phyloP scores from a whole-genome alignment of 2,113 vertebrate species.

The Canis aureus region DNA sequence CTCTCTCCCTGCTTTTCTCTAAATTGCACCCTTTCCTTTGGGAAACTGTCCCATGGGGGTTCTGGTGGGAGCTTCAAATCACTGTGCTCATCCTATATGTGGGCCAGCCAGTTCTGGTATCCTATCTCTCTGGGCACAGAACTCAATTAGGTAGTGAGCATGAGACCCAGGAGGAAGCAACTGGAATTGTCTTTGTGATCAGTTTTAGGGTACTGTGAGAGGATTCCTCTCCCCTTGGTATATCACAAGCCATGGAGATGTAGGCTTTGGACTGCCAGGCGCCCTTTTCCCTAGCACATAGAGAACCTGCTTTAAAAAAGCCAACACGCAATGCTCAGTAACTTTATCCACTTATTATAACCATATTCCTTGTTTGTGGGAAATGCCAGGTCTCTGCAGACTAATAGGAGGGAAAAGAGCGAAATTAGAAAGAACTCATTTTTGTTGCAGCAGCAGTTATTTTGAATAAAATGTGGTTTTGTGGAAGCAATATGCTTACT shows the following conservation, averaged over 20 bases:
- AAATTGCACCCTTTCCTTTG: not conserved
- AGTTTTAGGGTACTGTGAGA: not conserved
- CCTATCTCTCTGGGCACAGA: not conserved
- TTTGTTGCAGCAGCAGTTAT: not conserved
- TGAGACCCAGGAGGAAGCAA: not conserved
- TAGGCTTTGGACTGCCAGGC: not conserved
- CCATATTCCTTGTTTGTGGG: not conserved
- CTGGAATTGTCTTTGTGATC: not conserved
- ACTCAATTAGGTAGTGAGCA: not conserved
- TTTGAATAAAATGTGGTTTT: not conserved
- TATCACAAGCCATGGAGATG: not conserved
- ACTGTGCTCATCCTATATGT: not conserved
- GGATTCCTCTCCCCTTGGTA: not conserved
- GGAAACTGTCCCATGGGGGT: not conserved
- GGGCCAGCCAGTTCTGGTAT: not conserved
- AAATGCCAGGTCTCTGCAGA: not conserved
- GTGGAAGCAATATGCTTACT: not conserved
- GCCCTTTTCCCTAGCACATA: not conserved
- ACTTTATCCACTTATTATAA: not conserved
- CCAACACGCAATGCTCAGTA: not conserved
- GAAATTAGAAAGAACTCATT: not conserved
- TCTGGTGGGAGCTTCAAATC: not conserved
- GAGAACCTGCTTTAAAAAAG: not conserved
- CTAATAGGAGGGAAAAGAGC: not conserved
- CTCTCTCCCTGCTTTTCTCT: not conserved